phyloP scores from a whole-genome alignment of 1,140 invertebrate genomes.

The Drosophila obscura region DNA sequence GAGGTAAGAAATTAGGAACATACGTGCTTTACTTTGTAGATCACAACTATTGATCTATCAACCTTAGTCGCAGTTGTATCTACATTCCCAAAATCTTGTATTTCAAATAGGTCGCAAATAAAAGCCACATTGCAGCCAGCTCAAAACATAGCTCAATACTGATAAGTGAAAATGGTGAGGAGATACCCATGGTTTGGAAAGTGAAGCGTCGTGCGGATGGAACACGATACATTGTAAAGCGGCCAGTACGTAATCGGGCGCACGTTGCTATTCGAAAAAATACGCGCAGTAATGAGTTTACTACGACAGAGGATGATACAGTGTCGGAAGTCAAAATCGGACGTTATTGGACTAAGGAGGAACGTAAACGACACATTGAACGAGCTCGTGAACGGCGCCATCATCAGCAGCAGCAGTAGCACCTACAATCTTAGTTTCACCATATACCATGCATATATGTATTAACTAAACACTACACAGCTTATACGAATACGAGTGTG shows the following conservation, averaged over 20 bases:
- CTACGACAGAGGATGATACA: slow-evolving; percentile 92
- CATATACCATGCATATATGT: not conserved
- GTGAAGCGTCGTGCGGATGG: slow-evolving; percentile 92
- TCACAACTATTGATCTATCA: no score
- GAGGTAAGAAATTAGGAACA: slow-evolving; percentile 80
- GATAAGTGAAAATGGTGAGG: slow-evolving; percentile 36
- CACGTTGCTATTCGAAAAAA: slow-evolving; percentile 55
- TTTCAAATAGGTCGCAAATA: slow-evolving; percentile 53
- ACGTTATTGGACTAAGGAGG: slow-evolving; percentile 92
- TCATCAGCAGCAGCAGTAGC: slow-evolving; percentile 81
- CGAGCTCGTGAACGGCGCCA: slow-evolving; percentile 88
- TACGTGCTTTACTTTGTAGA: not conserved
- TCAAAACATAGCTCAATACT: slow-evolving; percentile 37
- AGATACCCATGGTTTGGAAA: slow-evolving; percentile 89
- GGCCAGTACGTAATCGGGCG: slow-evolving; percentile 89
- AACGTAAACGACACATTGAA: slow-evolving; percentile 90
- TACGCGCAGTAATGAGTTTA: slow-evolving; percentile 88
- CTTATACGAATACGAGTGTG: not conserved
- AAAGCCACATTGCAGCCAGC: slow-evolving; percentile 14
- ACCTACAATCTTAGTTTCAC: slow-evolving; percentile 23
- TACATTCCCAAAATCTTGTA: not conserved
- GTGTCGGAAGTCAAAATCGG: slow-evolving; percentile 92
- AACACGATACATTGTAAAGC: slow-evolving; percentile 90
- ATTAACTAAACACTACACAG: slow-evolving; percentile 7
- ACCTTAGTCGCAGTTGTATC: not conserved